A percentile compares a stretch with the other conserved stretches of the same genome.
Evolutionary conservation across 1,140 invertebrate species (phyloP).

Genomic region (Aphaenogaster rudis): DNA sequence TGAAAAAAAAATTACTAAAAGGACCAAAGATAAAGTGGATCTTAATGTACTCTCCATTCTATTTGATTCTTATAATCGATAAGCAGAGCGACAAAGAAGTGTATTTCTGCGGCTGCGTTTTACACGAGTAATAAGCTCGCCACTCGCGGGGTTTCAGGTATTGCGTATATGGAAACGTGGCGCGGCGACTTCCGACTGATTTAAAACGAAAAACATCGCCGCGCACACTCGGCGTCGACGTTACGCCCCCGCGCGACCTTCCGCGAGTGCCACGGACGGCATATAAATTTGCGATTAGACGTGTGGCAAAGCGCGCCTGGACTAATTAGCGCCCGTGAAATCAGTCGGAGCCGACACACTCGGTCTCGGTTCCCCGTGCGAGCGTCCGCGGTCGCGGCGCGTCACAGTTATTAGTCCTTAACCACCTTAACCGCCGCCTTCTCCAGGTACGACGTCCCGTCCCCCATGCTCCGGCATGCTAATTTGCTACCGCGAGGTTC

Average conservation of each 20-base stretch:
- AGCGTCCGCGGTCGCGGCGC: constrained; percentile 70
- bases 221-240: constrained; percentile 30
- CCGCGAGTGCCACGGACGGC: constrained; percentile 44
- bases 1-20: constrained; percentile 3
- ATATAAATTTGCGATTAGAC: constrained; percentile 72
- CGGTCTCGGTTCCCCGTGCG: constrained; percentile 65
- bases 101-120: not conserved
- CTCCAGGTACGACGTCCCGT: constrained; percentile 31
- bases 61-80: not conserved
- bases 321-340: constrained; percentile 79
- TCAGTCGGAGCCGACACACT: constrained; percentile 68
- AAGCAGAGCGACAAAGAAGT: not conserved
- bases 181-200: constrained; percentile 52
- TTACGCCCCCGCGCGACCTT: constrained; percentile 57
- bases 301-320: constrained; percentile 54
- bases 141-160: constrained; percentile 16
- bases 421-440: constrained; percentile 72
- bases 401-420: constrained; percentile 77
- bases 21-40: not conserved
- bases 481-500: constrained; percentile 42
- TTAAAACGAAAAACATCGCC: constrained; percentile 29
- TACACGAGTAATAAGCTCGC: constrained; percentile 32
- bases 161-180: constrained; percentile 52
- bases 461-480: not conserved
- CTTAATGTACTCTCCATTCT: not conserved